These are phyloP conservation scores for Leptinotarsa tumamoca DNA, from an alignment of 2,888 invertebrate species.

Conservation along the genomic window DNA sequence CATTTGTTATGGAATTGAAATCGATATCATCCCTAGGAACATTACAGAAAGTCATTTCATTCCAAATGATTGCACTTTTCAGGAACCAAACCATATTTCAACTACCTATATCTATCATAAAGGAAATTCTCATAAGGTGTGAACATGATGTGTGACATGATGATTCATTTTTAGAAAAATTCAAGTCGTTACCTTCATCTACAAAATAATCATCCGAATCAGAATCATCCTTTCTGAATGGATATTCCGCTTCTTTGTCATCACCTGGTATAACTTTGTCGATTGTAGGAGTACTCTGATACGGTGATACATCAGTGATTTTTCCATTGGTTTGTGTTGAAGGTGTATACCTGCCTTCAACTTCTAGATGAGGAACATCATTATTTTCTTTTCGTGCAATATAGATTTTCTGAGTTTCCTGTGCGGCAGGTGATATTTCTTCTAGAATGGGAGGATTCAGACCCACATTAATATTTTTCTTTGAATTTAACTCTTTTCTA, in stretches of 20 bases:
- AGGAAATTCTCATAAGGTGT: too few relatives aligned
- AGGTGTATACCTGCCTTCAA: neutral
- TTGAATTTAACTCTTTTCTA: neutral
- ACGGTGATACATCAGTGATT: neutral
- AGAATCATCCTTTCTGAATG: neutral
- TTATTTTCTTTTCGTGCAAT: neutral
- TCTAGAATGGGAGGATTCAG: neutral
- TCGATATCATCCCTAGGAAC: too few relatives aligned
- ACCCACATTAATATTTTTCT: neutral
- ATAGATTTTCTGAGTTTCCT: neutral
- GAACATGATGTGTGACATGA: too few relatives aligned
- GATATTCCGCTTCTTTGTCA: neutral
- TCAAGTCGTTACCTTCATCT: constrained; percentile 35
- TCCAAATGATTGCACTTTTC: too few relatives aligned
- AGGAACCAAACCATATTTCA: too few relatives aligned
- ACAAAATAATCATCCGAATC: constrained; percentile 41
- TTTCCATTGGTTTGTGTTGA: neutral
- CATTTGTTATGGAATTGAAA: too few relatives aligned
- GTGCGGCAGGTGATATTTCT: neutral
- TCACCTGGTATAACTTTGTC: neutral
- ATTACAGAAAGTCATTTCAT: too few relatives aligned
- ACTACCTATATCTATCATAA: too few relatives aligned
- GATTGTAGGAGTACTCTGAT: neutral
- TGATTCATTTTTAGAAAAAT: too few relatives aligned
- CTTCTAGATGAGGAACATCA: neutral